These are phyloP conservation scores for Panagrolaimus sp. DNA, from an alignment of 1,140 invertebrate species.

Conservation along the genomic window DNA sequence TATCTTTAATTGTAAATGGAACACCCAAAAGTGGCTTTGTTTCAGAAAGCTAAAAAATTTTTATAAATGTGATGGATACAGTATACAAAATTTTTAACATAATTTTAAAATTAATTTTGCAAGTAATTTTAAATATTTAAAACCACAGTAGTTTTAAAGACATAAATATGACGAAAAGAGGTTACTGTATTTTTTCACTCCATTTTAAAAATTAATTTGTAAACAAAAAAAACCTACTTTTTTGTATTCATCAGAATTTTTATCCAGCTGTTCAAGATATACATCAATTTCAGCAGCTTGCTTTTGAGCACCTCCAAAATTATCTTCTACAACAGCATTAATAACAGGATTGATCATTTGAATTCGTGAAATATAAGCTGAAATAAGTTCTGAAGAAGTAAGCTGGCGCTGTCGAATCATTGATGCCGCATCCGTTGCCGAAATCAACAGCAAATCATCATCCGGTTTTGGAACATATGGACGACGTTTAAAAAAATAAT, in stretches of 20 bases:
- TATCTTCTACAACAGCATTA: slow-evolving; percentile 46
- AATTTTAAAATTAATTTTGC: too few species aligned
- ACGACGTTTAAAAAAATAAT: slow-evolving; percentile 22
- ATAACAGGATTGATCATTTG: slow-evolving; percentile 40
- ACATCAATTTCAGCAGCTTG: slow-evolving; percentile 34
- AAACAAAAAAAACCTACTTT: slow-evolving; percentile 9
- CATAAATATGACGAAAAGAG: too few species aligned
- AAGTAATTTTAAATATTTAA: too few species aligned
- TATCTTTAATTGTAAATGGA: slow-evolving; percentile 56
- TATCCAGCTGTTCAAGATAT: slow-evolving; percentile 27
- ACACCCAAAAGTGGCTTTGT: slow-evolving; percentile 51
- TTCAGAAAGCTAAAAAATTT: slow-evolving; percentile 13
- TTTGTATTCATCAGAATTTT: slow-evolving; percentile 28
- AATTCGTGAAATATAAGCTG: slow-evolving; percentile 45
- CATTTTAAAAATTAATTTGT: too few species aligned
- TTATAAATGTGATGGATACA: neutral
- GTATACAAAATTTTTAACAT: too few species aligned
- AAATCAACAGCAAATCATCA: slow-evolving; percentile 35
- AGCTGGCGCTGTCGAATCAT: slow-evolving; percentile 39
- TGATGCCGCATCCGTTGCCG: slow-evolving; percentile 40
- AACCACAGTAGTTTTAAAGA: too few species aligned
- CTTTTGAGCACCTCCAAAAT: slow-evolving; percentile 43
- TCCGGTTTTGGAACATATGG: slow-evolving; percentile 22
- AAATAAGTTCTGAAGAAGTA: slow-evolving; percentile 30
- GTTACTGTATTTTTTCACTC: too few species aligned